Evolutionary conservation across 2,113 vertebrate species (phyloP), one percentile per base, ranked within the genome.

Genomic region (Lepus timidus): DNA sequence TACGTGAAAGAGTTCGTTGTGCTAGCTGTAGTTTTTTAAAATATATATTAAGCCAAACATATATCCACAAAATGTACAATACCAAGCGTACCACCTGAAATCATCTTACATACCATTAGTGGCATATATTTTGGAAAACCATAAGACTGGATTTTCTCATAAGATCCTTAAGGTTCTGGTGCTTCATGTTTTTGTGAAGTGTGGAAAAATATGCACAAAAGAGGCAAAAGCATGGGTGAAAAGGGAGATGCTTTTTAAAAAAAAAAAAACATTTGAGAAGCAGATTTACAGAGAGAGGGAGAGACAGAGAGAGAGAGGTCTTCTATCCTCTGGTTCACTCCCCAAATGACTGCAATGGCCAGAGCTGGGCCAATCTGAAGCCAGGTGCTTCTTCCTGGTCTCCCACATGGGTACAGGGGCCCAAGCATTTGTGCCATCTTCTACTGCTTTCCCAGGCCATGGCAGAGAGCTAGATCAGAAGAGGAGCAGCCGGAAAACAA

Each of bases 181-280:
- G 65, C 81, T 83, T 92, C 39, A n/a, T 75, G 85, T 86, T 67
- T 86, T 49, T 78, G 62, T 89, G 64, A 82, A 33, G 20, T 83
- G 44, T 61, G 75, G 76, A 27, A 58, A 19, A 49, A 75, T 25
- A 9, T 83, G 62, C 25, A 58, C 14, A 71, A 52, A 27, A n/a
- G 71, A 44, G 29, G 78, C 36, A n/a, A 23, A 74, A 70, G 76
- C 62, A 61, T 62, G 76, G n/a, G 25, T 55, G 70, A 36, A 71
- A 88, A n/a, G 23, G 49, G 64, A 78, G 58, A 36, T 80, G 22
- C 33, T 51, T 44, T 44, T 44, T 44, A 9, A 44, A 44, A 44
- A 44, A 44, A 44, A 44, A 44, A 7, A 44, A 7, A 7, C 9
- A 44, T 44, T 44, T 44, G 44, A 44, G 44, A 44, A 44, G 44